Evolutionary conservation across 2,888 invertebrate genomes (phyloP).

Genomic region (Lepidonotus clava): DNA sequence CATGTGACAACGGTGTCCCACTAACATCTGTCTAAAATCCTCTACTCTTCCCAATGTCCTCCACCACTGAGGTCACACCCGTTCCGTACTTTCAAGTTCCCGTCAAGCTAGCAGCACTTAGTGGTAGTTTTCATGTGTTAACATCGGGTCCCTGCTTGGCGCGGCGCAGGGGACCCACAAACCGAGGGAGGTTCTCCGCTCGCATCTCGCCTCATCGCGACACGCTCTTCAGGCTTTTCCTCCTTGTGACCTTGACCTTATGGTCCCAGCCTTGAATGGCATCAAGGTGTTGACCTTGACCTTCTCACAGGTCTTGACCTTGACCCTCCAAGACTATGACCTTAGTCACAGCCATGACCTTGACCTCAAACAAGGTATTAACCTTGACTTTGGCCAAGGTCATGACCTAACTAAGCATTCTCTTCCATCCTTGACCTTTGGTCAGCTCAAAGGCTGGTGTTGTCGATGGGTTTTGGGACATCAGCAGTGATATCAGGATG

Average conservation of each 20-base stretch:
- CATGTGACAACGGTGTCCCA: no score
- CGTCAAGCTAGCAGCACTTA: constrained; percentile 6
- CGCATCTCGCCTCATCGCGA: no score
- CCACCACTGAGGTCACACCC: no score
- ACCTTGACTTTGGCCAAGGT: neutral
- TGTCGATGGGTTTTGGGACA: constrained; percentile 8
- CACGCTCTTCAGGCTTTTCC: no score
- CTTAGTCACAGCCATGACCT: neutral
- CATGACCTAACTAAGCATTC: no score
- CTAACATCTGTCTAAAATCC: no score
- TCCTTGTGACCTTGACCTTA: neutral
- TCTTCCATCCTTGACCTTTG: neutral
- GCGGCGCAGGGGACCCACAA: no score
- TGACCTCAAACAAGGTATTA: neutral
- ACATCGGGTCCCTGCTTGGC: no score
- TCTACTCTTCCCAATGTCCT: no score
- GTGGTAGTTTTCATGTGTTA: no score
- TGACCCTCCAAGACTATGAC: neutral
- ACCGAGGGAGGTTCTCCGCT: no score
- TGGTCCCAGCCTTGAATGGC: neutral
- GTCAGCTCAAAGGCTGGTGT: constrained; percentile 3
- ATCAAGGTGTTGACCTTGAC: neutral
- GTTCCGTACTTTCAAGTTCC: no score
- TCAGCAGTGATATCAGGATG: constrained; percentile 36
- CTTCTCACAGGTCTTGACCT: neutral